phyloP scores from a whole-genome alignment of 2,113 vertebrate genomes.

The Himantopus leucocephalus region DNA sequence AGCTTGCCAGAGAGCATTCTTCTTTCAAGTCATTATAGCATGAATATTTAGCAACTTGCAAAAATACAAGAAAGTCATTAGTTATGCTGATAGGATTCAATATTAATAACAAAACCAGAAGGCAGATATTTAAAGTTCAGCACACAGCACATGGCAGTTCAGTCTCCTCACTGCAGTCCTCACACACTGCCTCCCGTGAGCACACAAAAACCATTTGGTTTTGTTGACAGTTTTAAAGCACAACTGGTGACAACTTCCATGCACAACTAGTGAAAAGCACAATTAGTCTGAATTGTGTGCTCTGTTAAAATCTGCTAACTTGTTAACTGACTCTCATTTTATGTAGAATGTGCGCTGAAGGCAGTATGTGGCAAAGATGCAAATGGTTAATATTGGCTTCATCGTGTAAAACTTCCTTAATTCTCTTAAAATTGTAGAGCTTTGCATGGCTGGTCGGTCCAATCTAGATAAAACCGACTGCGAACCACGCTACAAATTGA shows the following conservation, averaged over 20 bases:
- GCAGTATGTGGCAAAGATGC: background rate
- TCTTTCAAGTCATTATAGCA: background rate
- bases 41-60: constrained; percentile 16
- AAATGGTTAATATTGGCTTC: background rate
- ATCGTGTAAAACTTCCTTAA: background rate
- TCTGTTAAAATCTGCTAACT: background rate
- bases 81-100: background rate
- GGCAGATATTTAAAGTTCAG: background rate
- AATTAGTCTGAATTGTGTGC: background rate
- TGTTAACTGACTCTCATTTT: background rate
- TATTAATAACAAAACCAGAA: background rate
- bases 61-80: background rate
- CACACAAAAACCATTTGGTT: background rate
- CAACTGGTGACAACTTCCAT: background rate
- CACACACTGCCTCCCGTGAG: background rate
- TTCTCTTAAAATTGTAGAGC: background rate
- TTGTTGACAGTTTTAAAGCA: background rate
- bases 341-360: background rate
- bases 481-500: background rate
- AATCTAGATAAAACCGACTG: background rate
- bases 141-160: background rate
- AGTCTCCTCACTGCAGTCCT: background rate
- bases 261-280: background rate
- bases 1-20: background rate
- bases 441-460: background rate